phyloP scores from a whole-genome alignment of 1,140 invertebrate species.

The Phymastichus coffea region DNA sequence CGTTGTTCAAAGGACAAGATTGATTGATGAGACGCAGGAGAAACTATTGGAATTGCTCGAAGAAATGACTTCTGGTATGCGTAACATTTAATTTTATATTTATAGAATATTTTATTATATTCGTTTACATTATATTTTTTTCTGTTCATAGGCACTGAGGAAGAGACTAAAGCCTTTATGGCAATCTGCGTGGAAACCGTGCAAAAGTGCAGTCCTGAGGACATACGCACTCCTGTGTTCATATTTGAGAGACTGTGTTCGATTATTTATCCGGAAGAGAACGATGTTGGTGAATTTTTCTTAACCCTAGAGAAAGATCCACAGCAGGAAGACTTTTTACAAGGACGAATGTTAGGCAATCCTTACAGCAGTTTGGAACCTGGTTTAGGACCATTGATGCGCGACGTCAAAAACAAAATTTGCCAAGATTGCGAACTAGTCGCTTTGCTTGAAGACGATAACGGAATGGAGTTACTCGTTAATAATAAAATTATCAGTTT shows the following conservation, averaged over 20 bases:
- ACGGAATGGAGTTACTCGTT: slow-evolving; percentile 97
- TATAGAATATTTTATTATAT: slow-evolving; percentile 4
- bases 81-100: slow-evolving; percentile 13
- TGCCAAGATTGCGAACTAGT: slow-evolving; percentile 97
- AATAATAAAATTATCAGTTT: slow-evolving; percentile 98
- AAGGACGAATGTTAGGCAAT: slow-evolving; percentile 96
- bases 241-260: slow-evolving; percentile 97
- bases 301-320: slow-evolving; percentile 96
- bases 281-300: slow-evolving; percentile 95
- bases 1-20: slow-evolving; percentile 90
- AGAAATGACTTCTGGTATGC: slow-evolving; percentile 87
- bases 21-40: slow-evolving; percentile 96
- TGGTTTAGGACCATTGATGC: slow-evolving; percentile 93
- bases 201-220: slow-evolving; percentile 87
- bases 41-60: slow-evolving; percentile 91
- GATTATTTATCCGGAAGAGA: slow-evolving; percentile 96
- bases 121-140: not conserved
- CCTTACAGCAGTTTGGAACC: slow-evolving; percentile 93
- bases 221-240: slow-evolving; percentile 94
- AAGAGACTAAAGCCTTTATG: slow-evolving; percentile 97
- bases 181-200: slow-evolving; percentile 95
- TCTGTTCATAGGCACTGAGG: slow-evolving; percentile 75
- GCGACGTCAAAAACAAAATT: slow-evolving; percentile 98
- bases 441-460: slow-evolving; percentile 94
- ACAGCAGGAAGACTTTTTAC: slow-evolving; percentile 97